phyloP scores from a whole-genome alignment of 2,797 vertebrate genomes.

The Yasuhikotakia modesta region DNA sequence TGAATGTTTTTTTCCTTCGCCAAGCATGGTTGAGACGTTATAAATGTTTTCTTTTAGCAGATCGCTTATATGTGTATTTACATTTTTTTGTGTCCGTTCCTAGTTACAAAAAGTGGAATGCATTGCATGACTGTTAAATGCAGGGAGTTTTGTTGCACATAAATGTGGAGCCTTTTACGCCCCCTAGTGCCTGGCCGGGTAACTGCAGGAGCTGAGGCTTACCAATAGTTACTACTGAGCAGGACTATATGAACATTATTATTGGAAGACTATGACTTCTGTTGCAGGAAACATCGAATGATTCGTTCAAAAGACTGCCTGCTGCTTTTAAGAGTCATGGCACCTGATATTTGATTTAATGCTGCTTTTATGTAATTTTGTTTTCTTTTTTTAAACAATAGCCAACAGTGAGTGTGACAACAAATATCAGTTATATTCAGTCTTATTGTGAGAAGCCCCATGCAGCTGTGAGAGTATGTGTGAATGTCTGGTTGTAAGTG shows the following conservation, averaged over 20 bases:
- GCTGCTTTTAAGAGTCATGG: constrained; percentile 78
- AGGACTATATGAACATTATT: constrained; percentile 73
- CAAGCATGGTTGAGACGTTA: constrained; percentile 57
- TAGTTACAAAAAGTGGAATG: constrained; percentile 69
- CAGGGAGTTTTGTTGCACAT: constrained; percentile 89
- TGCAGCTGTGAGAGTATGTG: constrained; percentile 48
- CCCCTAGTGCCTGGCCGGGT: constrained; percentile 80
- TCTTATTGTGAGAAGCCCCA: constrained; percentile 70
- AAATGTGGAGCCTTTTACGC: constrained; percentile 77
- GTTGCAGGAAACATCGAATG: constrained; percentile 71
- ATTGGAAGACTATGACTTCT: constrained; percentile 71
- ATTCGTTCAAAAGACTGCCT: constrained; percentile 70
- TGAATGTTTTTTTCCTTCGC: constrained; percentile 53
- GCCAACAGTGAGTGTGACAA: constrained; percentile 70
- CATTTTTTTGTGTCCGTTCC: constrained; percentile 58
- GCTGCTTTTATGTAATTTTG: constrained; percentile 83
- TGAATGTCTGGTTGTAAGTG: constrained; percentile 10
- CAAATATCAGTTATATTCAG: constrained; percentile 70
- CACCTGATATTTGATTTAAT: constrained; percentile 82
- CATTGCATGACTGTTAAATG: constrained; percentile 78
- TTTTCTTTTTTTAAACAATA: constrained; percentile 67
- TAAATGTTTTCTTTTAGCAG: constrained; percentile 62
- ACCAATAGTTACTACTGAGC: constrained; percentile 87
- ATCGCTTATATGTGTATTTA: constrained; percentile 48
- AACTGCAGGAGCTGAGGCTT: constrained; percentile 79